Conservation (phyloP, 2,113 vertebrate species). For the Corydoras sp. region DNA sequence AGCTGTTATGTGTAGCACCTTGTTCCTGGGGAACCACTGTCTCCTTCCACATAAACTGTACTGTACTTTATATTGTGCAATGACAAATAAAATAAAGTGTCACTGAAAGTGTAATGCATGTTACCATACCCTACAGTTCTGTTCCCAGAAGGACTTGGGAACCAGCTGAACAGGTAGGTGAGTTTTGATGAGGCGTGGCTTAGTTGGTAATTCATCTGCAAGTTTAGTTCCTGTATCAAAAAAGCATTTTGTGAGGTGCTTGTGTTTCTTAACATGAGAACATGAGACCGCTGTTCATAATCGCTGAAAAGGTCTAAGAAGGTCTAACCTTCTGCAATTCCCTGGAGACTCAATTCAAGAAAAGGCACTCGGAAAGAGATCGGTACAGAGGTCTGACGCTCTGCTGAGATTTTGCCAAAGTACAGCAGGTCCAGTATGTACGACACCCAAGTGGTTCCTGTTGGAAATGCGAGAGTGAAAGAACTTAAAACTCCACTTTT, state of each 20-base stretch:
- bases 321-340: slow-evolving; percentile 14
- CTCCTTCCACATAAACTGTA: too few species aligned
- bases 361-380: slow-evolving; percentile 59
- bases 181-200: slow-evolving; percentile 61
- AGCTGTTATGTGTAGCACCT: too few species aligned
- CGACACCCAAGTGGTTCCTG: slow-evolving; percentile 71
- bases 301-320: background rate
- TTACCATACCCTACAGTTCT: slow-evolving; percentile 53
- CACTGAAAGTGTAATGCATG: too few species aligned
- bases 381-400: slow-evolving; percentile 47
- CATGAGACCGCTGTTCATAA: background rate
- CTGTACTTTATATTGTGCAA: too few species aligned
- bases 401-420: slow-evolving; percentile 43
- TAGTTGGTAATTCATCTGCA: slow-evolving; percentile 35
- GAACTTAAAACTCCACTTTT: background rate
- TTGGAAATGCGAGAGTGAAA: background rate
- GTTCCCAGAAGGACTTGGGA: slow-evolving; percentile 61
- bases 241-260: too few species aligned
- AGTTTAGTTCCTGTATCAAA: slow-evolving; percentile 13
- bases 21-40: too few species aligned
- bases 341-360: slow-evolving; percentile 47
- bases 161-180: slow-evolving; percentile 62
- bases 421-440: slow-evolving; percentile 60
- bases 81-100: too few species aligned
- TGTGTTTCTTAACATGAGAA: too few species aligned